Evolutionary conservation across 2,113 vertebrate species (phyloP), one percentile per base, ranked within the genome.

Genomic region (Ceyx melanurus): DNA sequence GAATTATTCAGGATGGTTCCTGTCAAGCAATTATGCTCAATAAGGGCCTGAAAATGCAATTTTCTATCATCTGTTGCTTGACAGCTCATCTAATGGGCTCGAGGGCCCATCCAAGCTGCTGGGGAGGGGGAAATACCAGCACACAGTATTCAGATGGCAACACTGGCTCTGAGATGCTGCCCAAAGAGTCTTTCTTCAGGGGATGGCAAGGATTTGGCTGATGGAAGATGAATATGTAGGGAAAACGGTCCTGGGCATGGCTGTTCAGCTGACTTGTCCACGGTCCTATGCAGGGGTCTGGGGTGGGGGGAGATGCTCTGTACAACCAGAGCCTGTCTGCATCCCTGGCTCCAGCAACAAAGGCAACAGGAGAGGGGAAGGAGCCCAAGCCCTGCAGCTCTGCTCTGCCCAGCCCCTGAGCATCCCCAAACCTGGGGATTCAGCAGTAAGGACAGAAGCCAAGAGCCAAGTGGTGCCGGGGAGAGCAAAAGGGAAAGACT

Each of bases 1-100:
- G 76, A 95, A 93, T 93, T 89, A 93, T 40, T 89, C 16, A 22
- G 82, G 82, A 89, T 71, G 81, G 87, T 48, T 95, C 82, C 92
- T 87, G 91, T 73, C 87, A 48, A 88, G 94, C 85, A 89, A 88
- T 93, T 92, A 82, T 0, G 4, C 76, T 88, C 72, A 67, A 40
- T 71, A 22, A 91, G 43, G 72, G 57, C 89, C 91, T 37, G 79
- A 74, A 88, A 95, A 91, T 5, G 29, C 79, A 74, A 88, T 94
- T 82, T 94, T 85, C 86, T 68, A 26, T 86, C 77, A 9, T 82
- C 81, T 48, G 50, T 64, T 17, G 1, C 48, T 89, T 60, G 82
- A 82, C 77, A 62, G 74, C 93, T 94, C 86, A 15, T 74, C 72
- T 13, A 61, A 91, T 14, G 88, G 88, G 56, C 91, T 82, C 10